A percentile compares a stretch with the other conserved stretches of the same genome.
These are phyloP conservation scores for Prunella fulvescens DNA, from an alignment of 2,113 vertebrate genomes.

Conservation along the genomic window DNA sequence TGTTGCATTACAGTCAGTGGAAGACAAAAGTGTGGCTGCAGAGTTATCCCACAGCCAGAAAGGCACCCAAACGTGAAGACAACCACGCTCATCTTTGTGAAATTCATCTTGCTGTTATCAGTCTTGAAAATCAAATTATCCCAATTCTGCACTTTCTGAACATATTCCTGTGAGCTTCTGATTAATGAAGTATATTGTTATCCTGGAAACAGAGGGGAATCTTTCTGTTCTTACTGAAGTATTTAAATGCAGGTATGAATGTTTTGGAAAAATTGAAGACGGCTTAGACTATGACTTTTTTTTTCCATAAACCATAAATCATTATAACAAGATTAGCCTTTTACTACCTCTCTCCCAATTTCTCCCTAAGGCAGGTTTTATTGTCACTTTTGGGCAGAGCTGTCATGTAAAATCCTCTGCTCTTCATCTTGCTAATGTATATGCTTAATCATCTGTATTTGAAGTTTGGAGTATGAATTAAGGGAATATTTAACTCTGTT, in stretches of 20 bases:
- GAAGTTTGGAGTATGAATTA: background rate
- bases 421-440: background rate
- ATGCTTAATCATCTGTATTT: background rate
- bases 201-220: background rate
- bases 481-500: background rate
- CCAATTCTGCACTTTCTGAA: background rate
- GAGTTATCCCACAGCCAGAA: background rate
- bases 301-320: background rate
- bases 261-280: background rate
- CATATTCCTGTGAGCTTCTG: background rate
- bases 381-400: background rate
- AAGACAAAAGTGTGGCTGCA: background rate
- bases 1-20: background rate
- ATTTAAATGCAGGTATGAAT: background rate
- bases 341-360: background rate
- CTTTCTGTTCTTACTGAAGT: background rate
- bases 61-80: background rate
- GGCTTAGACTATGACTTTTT: background rate
- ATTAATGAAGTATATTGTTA: background rate
- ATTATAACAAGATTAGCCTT: slow-evolving; percentile 21
- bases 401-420: slow-evolving; percentile 11
- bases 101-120: background rate
- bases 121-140: background rate
- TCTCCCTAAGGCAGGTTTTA: background rate
- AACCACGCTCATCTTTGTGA: rapidly evolving